Evolutionary conservation across 2,888 invertebrate species (phyloP), one percentile per base, ranked within the genome.

Genomic region (Patella pellucida): DNA sequence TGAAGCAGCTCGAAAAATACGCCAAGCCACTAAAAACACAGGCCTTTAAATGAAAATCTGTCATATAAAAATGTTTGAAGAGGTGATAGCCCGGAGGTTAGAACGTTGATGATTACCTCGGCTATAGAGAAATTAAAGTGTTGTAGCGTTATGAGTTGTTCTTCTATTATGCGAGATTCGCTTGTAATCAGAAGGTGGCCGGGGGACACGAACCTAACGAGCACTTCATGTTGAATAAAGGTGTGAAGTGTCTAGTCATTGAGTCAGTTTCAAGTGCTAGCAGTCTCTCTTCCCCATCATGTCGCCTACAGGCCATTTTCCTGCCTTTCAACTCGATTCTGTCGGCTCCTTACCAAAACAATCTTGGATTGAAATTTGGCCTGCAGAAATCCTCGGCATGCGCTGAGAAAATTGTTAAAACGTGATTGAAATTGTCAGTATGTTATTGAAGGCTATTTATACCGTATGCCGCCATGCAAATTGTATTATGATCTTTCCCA

Each of bases 401-500:
- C 23, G 9, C 19, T 23, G 14, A 62, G 62, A 62, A 62, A 62
- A 62, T 62, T 19, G 23, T 62, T 62, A 62, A 23, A 62, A 19
- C 23, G 19, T 62, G 62, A 62, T 62, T 62, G 62, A 62, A 62
- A 62, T 62, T 62, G 62, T 19, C 62, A 62, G 62, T 14, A 19
- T 19, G 12, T 12, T 23, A 23, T 12, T 23, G 12, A 23, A 62
- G 62, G 23, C 12, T 62, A 62, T 23, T 19, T 23, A 23, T 14
- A 23, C 62, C 62, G 23, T 62, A 23, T 62, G 62, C 23, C 23
- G 14, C 62, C 11, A 14, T 41, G 41, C 41, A 41, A 41, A 41
- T 41, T 41, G 9, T 41, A 41, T 41, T 41, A 41, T 9, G 41
- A 9, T 41, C 41, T 41, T 41, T 41, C 41, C 41, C 41, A 41